Base-by-base conservation (phyloP, 2,888 invertebrate genomes). In the Apodemia duryi region DNA sequence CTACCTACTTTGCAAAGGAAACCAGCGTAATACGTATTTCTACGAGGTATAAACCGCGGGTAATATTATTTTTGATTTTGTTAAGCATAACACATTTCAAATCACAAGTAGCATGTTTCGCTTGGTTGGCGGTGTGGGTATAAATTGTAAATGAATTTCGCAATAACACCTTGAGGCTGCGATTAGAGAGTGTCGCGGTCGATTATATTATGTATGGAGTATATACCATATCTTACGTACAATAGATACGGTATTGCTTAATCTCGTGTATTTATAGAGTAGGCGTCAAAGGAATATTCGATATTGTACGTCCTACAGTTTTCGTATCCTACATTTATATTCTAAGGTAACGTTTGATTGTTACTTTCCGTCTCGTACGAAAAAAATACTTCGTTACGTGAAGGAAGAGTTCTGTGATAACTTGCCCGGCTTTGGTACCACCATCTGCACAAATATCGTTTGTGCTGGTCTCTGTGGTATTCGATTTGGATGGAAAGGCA, bases 91-190 rank as follows among this genome's bases (percentile, higher is more conserved):
- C 4, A 11, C 13, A 57, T 57, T 57, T 11, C 32, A 46, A 32
- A 5, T 57, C 32, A 32, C 54, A 57, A 57, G 54, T 57, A 57
- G 54, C 54, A 57, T 57, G 65, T 69, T 67, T 65, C 66, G 61
- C 61, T 69, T 63, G 62, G 65, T 57, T 63, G 54, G 13, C 62
- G 62, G 75, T 75, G 74, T 74, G 76, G 75, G 74, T 77, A 79
- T 75, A 78, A 74, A 73, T 78, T 73, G 74, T 79, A 81, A 82
- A 81, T 82, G 81, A 77, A 84, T 82, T 81, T 74, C 77, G 79
- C 79, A 82, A 83, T 77, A 80, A 80, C 75, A 79, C 81, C 82
- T 82, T 81, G 81, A 76, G 77, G 77, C 69, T 74, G 71, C 73
- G 74, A 77, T 77, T 77, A 71, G 71, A 72, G 72, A 64, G 54